Evolutionary conservation across 2,113 vertebrate genomes (phyloP).

Genomic region (Phylloscopus whistleri): DNA sequence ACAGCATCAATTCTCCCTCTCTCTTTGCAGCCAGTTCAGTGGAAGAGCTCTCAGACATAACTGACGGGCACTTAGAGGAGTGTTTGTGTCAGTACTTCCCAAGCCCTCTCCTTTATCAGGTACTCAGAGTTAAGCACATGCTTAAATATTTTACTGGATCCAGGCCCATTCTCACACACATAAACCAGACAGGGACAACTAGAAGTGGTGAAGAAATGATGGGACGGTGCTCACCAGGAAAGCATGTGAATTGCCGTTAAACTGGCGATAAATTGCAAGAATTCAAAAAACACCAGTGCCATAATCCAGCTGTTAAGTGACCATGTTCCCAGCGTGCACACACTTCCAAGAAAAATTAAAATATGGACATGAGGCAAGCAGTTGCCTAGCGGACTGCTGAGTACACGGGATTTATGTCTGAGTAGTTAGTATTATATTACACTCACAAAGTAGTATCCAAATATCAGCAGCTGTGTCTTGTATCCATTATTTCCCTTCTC

Average conservation of each 20-base stretch:
- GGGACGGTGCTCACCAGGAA: not conserved
- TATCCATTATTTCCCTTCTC: conserved; percentile 46
- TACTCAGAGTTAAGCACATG: conserved; percentile 48
- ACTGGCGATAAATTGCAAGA: not conserved
- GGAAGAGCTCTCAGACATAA: not conserved
- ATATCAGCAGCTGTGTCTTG: conserved; percentile 55
- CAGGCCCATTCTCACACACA: conserved; percentile 10
- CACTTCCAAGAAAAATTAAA: conserved; percentile 42
- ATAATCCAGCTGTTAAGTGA: conserved; percentile 35
- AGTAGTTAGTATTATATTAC: conserved; percentile 48
- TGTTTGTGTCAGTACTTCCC: conserved; percentile 43
- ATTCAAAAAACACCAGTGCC: not conserved
- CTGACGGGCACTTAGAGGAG: not conserved
- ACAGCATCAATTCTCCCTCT: not conserved
- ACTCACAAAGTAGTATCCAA: conserved; percentile 51
- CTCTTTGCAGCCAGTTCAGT: not conserved
- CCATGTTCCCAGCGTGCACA: not conserved
- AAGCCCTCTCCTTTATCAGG: conserved; percentile 49
- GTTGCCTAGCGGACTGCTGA: conserved; percentile 18
- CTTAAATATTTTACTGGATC: conserved; percentile 57
- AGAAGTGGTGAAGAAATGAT: not conserved
- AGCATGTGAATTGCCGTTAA: not conserved
- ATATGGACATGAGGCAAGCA: not conserved
- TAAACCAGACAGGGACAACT: not conserved
- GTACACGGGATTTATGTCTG: conserved; percentile 18